Conservation (phyloP, 53 echinoderm and acorn worm species). For the Antedon mediterranea region DNA sequence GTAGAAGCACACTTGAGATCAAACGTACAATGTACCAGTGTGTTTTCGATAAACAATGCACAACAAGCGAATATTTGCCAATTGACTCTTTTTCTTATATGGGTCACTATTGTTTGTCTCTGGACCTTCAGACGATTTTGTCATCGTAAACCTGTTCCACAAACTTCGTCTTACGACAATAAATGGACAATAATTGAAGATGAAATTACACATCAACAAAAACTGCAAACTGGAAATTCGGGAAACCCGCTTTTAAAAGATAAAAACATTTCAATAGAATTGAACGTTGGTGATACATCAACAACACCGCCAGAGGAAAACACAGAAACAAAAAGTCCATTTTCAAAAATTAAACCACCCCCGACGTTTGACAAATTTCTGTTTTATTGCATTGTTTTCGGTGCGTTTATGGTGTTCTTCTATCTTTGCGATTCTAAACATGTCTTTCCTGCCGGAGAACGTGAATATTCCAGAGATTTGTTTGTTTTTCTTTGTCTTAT, state of each 20-base stretch:
- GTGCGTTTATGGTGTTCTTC: conserved; percentile 49
- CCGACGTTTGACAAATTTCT: conserved; percentile 60
- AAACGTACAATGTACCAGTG: no score
- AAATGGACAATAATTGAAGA: background rate
- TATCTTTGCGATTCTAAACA: conserved; percentile 47
- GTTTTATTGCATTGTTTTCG: conserved; percentile 27
- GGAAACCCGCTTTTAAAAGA: background rate
- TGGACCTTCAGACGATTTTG: conserved; percentile 22
- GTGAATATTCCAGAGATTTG: conserved; percentile 38
- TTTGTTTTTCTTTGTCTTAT: conserved; percentile 46
- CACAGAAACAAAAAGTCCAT: background rate
- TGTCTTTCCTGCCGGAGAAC: conserved; percentile 27
- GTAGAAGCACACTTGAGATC: no score
- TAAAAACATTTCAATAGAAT: no score
- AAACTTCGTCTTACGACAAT: background rate
- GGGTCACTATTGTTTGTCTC: conserved; percentile 23
- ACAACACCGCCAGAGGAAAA: no score
- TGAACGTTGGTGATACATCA: no score
- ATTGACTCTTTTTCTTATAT: conserved; percentile 37
- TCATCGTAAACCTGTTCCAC: background rate
- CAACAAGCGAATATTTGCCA: conserved; percentile 3
- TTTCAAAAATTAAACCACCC: conserved; percentile 37
- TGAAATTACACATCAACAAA: background rate
- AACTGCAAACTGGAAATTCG: no score
- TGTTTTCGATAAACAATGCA: no score